A percentile compares a stretch with the other conserved stretches of the same genome.
These are phyloP conservation scores for Beroe ovata DNA, from an alignment of 37 sponge, comb jelly and placozoan genomes.

Conservation along the genomic window DNA sequence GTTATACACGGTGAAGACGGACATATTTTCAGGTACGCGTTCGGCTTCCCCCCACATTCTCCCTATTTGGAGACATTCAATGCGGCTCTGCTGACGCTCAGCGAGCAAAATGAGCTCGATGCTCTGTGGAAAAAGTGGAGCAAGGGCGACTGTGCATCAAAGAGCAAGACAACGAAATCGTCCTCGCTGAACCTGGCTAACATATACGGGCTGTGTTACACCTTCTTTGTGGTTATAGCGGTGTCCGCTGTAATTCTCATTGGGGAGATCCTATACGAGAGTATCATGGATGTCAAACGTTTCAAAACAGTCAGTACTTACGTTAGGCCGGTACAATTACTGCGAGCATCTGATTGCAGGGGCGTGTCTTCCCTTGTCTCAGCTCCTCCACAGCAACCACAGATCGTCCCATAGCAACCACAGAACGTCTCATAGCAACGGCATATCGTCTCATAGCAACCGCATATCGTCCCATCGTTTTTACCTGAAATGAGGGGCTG, in stretches of 20 bases:
- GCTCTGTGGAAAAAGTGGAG: conserved; percentile 67
- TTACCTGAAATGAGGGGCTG: background rate
- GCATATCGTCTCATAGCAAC: too few relatives aligned
- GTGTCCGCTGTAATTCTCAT: conserved; percentile 44
- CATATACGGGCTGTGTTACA: conserved; percentile 64
- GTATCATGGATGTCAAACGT: conserved; percentile 55
- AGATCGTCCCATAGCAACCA: too few relatives aligned
- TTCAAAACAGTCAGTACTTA: conserved; percentile 52
- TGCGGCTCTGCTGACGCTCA: conserved; percentile 51
- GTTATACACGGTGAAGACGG: too few relatives aligned
- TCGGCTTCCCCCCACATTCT: conserved; percentile 45
- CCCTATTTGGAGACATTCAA: conserved; percentile 59
- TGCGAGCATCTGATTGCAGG: too few relatives aligned
- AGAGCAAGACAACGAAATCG: conserved; percentile 21
- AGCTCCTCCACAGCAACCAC: too few relatives aligned
- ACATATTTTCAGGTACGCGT: conserved; percentile 46
- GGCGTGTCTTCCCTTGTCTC: too few relatives aligned
- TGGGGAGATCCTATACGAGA: conserved; percentile 57
- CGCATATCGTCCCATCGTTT: too few relatives aligned
- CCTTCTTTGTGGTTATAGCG: conserved; percentile 66
- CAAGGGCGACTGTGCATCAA: conserved; percentile 56
- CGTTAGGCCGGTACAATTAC: background rate
- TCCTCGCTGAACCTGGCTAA: conserved; percentile 62
- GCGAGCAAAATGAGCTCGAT: conserved; percentile 64
- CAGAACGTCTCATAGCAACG: too few relatives aligned